Conservation (phyloP, 2,888 invertebrate genomes). For the Nemapogon koenigi region DNA sequence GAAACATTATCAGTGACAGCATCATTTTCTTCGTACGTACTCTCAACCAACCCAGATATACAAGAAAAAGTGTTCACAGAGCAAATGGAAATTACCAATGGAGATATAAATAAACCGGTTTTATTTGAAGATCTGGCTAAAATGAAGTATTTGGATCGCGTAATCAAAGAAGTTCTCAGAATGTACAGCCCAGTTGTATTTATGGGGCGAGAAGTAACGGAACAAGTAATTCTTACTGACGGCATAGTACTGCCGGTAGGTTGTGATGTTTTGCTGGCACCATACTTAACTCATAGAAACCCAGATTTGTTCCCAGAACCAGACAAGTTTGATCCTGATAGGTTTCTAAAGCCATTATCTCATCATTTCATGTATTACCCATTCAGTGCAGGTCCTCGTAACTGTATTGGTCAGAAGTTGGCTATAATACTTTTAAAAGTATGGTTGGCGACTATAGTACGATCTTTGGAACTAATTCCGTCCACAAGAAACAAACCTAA, state of each 20-base stretch:
- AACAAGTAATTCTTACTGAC: constrained; percentile 1
- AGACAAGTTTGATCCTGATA: constrained; percentile 1
- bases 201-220: background rate
- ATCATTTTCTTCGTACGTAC: background rate
- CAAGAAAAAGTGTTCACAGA: constrained; percentile 2
- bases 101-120: constrained; percentile 1
- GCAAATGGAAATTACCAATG: background rate
- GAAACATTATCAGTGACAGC: background rate
- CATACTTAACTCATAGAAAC: constrained; percentile 1
- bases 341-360: background rate
- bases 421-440: constrained; percentile 1
- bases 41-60: constrained; percentile 1
- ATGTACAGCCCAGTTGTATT: constrained; percentile 1
- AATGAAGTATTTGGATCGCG: constrained; percentile 1
- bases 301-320: constrained; percentile 1
- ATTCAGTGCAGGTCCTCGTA: background rate
- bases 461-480: background rate
- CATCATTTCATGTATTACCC: background rate
- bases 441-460: background rate
- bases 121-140: background rate
- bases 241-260: background rate
- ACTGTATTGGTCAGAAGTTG: constrained; percentile 1
- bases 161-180: constrained; percentile 1
- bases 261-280: constrained; percentile 1
- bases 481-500: background rate